Conservation (phyloP, 2,888 invertebrate genomes). For the Nasonovia ribisnigri region DNA sequence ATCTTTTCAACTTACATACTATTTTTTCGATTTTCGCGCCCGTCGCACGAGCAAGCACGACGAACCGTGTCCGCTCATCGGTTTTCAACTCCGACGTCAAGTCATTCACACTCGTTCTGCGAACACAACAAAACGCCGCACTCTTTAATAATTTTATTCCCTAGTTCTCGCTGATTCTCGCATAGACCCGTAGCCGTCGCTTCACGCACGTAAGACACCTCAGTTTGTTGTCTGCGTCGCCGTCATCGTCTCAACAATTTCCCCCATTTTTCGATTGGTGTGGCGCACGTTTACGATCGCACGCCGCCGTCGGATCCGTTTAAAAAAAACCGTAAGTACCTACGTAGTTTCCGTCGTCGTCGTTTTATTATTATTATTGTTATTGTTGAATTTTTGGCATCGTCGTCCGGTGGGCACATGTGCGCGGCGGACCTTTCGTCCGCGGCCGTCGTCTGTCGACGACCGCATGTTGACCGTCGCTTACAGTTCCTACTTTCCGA, state of each 20-base stretch:
- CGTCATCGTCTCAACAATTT: not conserved
- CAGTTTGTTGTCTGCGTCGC: no score
- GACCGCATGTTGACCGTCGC: not conserved
- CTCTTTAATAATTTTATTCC: not conserved
- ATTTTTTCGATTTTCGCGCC: not conserved
- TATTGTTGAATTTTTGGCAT: not conserved
- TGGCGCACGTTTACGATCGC: not conserved
- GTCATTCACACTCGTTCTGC: not conserved
- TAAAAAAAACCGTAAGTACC: not conserved
- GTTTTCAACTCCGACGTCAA: not conserved
- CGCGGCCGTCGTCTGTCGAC: not conserved
- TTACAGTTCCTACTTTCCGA: not conserved
- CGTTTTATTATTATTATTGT: not conserved
- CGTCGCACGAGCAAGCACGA: not conserved
- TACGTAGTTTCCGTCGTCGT: not conserved
- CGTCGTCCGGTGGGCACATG: constrained; percentile 2
- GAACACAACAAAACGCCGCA: not conserved
- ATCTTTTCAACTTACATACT: not conserved
- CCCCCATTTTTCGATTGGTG: not conserved
- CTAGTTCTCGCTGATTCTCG: not conserved
- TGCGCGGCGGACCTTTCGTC: not conserved
- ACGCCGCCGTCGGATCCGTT: not conserved
- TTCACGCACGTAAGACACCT: not conserved
- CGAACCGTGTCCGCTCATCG: not conserved
- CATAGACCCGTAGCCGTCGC: not conserved